Evolutionary conservation across 2,797 vertebrate species (phyloP), one percentile per base, ranked within the genome.

Genomic region (Peromyscus aztecus): DNA sequence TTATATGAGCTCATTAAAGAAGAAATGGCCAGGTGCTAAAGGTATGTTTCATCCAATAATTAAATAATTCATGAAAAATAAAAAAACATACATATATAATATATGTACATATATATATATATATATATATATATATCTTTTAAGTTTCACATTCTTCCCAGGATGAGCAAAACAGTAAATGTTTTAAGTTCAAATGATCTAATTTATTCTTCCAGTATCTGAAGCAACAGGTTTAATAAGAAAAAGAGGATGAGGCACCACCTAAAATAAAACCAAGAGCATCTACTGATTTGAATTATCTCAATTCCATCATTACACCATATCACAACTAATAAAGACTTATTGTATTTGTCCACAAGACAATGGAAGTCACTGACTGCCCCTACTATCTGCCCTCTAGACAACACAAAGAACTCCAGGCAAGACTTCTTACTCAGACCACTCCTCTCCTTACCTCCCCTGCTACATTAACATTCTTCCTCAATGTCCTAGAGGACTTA

Each of bases 251-350:
- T 65, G 65, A 80, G 21, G 23, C 57, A 96, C 95, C 69, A 88
- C 52, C 40, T 65, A 93, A 97, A 90, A 88, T 61, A 71, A 73
- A 96, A 88, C 61, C 43, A 83, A 52, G 31, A 57, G 9, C 49
- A 75, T 69, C 52, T 90, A 92, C 34, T 67, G 52, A 85, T 55
- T 90, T 89, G 67, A 40, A 76, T 69, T 24, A 92, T 49, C 10
- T 94, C 75, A 27, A 90, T 94, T 23, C 11, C 17, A 83, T 24
- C 61, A 80, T n/a, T 65, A 52, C 10, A 82, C 8, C 61, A 5
- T 13, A 63, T 23, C n/a, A 89, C 5, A 46, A 78, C 69, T 82
- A 84, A 83, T 46, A 59, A 87, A 82, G 23, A 67, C 43, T 67
- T 85, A 86, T 91, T n/a, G 13, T 37, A 40, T 67, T 13, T 94